These are phyloP conservation scores for Pachypanchax playfairii DNA, from an alignment of 2,113 vertebrate species.

Conservation along the genomic window DNA sequence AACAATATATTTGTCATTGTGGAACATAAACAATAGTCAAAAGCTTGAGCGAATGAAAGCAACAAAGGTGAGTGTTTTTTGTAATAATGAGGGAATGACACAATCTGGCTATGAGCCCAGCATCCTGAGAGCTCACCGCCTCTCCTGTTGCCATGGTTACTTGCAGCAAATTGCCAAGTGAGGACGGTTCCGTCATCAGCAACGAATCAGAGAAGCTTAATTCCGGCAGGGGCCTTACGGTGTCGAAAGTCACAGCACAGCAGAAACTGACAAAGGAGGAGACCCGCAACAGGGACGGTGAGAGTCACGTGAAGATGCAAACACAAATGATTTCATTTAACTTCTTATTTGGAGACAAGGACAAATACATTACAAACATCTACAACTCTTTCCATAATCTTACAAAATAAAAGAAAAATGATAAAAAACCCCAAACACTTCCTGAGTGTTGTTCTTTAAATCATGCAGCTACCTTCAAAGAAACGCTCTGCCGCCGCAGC, in stretches of 20 bases:
- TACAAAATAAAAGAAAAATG: no score
- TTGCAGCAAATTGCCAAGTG: constrained; percentile 93
- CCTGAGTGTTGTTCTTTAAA: constrained; percentile 17
- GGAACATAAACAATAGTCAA: constrained; percentile 16
- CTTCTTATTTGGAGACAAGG: constrained; percentile 25
- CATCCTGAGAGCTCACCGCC: constrained; percentile 80
- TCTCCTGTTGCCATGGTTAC: constrained; percentile 97
- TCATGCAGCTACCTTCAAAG: constrained; percentile 20
- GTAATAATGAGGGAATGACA: constrained; percentile 65
- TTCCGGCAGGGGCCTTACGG: constrained; percentile 83
- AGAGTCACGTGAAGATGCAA: constrained; percentile 50
- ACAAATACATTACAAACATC: constrained; percentile 34
- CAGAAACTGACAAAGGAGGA: constrained; percentile 92
- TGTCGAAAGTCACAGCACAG: constrained; percentile 86
- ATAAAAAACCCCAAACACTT: no score
- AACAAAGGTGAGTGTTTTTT: constrained; percentile 54
- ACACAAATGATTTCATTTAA: constrained; percentile 46
- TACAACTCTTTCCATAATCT: no score
- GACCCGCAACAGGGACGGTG: constrained; percentile 89
- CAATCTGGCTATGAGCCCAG: constrained; percentile 79
- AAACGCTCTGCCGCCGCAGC: constrained; percentile 39
- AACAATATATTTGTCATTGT: background rate
- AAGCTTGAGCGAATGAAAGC: constrained; percentile 20
- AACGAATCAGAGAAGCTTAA: constrained; percentile 92
- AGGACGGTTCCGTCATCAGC: constrained; percentile 95